phyloP scores from a whole-genome alignment of 2,113 vertebrate genomes.

The Neodon shergylaensis region DNA sequence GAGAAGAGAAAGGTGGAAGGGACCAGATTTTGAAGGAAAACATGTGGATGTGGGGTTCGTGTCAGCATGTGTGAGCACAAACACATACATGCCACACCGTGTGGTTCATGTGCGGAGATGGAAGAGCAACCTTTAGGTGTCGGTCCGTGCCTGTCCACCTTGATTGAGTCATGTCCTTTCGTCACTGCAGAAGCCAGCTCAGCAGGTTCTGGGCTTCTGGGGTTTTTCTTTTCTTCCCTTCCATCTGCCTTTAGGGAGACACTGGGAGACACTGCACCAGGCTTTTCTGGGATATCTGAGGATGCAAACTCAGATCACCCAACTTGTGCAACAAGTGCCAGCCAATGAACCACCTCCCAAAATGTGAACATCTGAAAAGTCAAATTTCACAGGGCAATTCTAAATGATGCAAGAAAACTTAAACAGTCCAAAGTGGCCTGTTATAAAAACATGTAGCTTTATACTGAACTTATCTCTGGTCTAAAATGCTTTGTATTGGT shows the following conservation, averaged over 20 bases:
- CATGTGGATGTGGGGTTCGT: neutral
- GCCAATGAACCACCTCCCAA: neutral
- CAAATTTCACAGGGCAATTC: conserved; percentile 29
- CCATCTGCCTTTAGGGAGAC: neutral
- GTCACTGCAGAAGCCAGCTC: neutral
- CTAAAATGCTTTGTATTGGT: neutral
- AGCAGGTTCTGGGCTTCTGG: neutral
- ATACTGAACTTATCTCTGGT: neutral
- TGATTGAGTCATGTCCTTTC: neutral
- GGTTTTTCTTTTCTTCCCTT: neutral
- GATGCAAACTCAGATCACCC: neutral
- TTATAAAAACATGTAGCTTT: neutral
- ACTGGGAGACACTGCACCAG: too few species aligned
- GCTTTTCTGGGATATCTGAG: neutral
- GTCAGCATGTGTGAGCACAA: neutral
- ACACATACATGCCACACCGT: neutral
- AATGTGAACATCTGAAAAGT: neutral
- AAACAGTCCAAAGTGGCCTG: neutral
- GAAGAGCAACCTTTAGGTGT: neutral
- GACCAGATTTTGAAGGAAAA: conserved; percentile 5
- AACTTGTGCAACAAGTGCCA: neutral
- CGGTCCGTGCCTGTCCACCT: neutral
- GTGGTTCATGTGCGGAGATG: neutral
- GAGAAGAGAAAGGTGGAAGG: neutral
- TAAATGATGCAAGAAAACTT: neutral